Evolutionary conservation across 2,888 invertebrate species (phyloP), one percentile per base, ranked within the genome.

Genomic region (Mycalesis mineus): DNA sequence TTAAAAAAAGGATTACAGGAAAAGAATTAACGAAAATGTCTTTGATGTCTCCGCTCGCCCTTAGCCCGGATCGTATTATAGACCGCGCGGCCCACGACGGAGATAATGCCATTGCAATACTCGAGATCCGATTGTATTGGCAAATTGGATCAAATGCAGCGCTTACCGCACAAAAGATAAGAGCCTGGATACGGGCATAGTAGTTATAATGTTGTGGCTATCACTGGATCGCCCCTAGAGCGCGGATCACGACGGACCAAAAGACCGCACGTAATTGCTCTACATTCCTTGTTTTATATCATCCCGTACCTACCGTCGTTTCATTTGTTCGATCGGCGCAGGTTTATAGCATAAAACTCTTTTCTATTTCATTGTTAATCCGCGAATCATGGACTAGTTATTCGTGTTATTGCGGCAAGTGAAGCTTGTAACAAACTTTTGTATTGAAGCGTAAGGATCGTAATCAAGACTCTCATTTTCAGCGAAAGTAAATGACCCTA

Each of bases 61-160:
- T 80, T 75, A 76, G 75, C 72, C 68, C 68, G 70, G 74, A 82
- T 82, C 80, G 82, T 81, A 83, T 84, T 84, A 84, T 80, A 84
- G 77, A 73, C 77, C 73, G 77, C 71, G 67, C 72, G 73, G 78
- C 75, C 79, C 77, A 76, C 78, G 74, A 69, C 71, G 74, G 74
- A 85, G 87, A 88, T 89, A 89, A 88, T 88, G 85, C 87, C 82
- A 84, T 82, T 84, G 87, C 88, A 87, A 87, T 87, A 86, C 80
- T 80, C 80, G 70, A 75, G 82, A 87, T 88, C 82, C 80, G 87
- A 90, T 90, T 88, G 88, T 88, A 88, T 88, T 86, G 88, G 86
- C 83, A 88, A 90, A 90, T 90, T 90, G 90, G 87, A 90, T 90
- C 87, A 89, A 90, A 90, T 89, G 90, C 88, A 88, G 81, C 82